Conservation (phyloP, 2,113 vertebrate genomes). For the Cichladusa arquata region DNA sequence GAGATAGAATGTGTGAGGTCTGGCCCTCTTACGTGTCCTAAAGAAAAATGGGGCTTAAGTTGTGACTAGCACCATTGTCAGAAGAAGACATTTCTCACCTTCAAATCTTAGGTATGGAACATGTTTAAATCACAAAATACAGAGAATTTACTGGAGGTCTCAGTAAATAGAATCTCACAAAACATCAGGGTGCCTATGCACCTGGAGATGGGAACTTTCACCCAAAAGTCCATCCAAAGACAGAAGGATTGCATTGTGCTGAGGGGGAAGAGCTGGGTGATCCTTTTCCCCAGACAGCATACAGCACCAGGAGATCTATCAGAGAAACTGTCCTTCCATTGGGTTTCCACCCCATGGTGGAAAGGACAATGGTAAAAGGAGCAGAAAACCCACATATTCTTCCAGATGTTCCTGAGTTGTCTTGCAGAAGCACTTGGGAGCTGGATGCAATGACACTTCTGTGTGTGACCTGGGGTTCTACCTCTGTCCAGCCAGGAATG, state of each 20-base stretch:
- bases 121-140: background rate
- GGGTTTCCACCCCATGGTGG: too few relatives aligned
- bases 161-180: background rate
- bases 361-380: background rate
- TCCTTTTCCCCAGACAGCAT: background rate
- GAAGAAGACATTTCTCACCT: background rate
- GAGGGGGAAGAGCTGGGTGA: background rate
- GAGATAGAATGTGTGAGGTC: background rate
- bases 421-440: background rate
- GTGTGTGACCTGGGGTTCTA: background rate
- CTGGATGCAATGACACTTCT: background rate
- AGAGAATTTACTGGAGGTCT: background rate
- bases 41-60: background rate
- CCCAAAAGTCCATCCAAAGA: background rate
- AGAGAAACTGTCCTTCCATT: background rate
- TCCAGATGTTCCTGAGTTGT: background rate
- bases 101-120: background rate
- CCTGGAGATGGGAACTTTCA: background rate
- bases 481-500: background rate
- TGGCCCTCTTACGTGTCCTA: background rate
- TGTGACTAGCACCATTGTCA: background rate
- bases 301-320: background rate
- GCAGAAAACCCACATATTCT: background rate
- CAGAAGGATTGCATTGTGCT: fast-evolving
- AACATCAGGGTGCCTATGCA: background rate